Evolutionary conservation across 1,140 invertebrate species (phyloP), one percentile per base, ranked within the genome.

Genomic region (Zaprionus inermis): DNA sequence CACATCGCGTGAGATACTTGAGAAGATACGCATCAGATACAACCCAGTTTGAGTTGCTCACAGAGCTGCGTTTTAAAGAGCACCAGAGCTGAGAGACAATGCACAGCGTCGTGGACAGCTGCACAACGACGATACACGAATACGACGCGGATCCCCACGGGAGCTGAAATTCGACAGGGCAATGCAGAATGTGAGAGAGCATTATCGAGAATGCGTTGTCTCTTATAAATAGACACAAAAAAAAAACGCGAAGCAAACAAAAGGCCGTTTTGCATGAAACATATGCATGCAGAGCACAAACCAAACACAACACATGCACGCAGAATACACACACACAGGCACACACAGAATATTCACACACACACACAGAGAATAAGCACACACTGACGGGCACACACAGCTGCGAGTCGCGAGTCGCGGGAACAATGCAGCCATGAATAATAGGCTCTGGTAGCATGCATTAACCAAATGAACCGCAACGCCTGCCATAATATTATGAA

Each of bases 401-500:
- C 68, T 38, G 52, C 56, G 76, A 74, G 81, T 70, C 36, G 46
- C 60, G 77, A 74, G 78, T 70, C 69, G 60, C 63, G 68, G 58
- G 54, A 63, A 81, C 75, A 86, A 86, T 86, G 82, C 76, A 76
- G 24, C 63, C 69, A 72, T 82, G 79, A 86, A 88, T 88, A 88
- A 86, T 88, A 76, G 82, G 76, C 83, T 72, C 38, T 16, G 30
- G 30, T 76, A 52, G 84, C 79, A 78, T 86, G 82, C 82, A 86
- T 86, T 86, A 86, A 88, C 82, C 83, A 86, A 86, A 86, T 86
- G 82, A 86, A 86, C 82, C 82, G 79, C 82, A 86, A 78, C 82
- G 76, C 72, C 78, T 61, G 64, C 72, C 76, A 79, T 79, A 76
- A 76, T 71, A 60, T 71, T 76, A 69, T 73, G 72, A 74, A 74